Conservation (phyloP, 2,888 invertebrate genomes). For the Suillia variegata region DNA sequence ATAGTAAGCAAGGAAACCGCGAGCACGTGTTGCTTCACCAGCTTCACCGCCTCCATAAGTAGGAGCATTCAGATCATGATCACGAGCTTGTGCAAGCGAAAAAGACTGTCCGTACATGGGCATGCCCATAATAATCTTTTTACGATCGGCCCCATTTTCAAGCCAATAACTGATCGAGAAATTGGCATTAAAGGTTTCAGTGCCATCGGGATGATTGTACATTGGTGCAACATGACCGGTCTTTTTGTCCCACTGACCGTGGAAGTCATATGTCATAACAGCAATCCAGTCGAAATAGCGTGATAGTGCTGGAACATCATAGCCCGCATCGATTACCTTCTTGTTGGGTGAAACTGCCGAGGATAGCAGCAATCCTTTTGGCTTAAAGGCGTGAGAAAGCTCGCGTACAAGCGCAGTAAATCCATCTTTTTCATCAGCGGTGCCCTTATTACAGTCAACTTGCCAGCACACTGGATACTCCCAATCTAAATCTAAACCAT, state of each 20-base stretch:
- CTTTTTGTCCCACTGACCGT: conserved; percentile 89
- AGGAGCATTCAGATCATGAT: conserved; percentile 74
- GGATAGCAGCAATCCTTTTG: conserved; percentile 75
- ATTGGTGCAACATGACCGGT: conserved; percentile 91
- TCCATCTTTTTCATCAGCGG: conserved; percentile 77
- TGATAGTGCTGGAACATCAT: conserved; percentile 78
- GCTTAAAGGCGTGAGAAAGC: conserved; percentile 72
- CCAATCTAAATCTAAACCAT: conserved; percentile 93
- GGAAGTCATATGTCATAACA: conserved; percentile 90
- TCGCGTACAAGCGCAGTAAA: conserved; percentile 79
- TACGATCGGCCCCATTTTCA: conserved; percentile 75
- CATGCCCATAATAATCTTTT: conserved; percentile 83
- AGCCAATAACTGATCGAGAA: conserved; percentile 89
- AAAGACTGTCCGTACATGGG: conserved; percentile 92
- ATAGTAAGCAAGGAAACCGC: conserved; percentile 87
- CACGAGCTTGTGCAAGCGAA: conserved; percentile 71
- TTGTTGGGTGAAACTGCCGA: conserved; percentile 86
- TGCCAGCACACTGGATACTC: conserved; percentile 95
- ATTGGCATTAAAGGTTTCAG: conserved; percentile 82
- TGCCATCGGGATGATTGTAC: conserved; percentile 75
- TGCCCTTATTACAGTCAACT: conserved; percentile 83
- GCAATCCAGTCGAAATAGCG: conserved; percentile 86
- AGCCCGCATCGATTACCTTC: conserved; percentile 82
- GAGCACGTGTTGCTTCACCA: conserved; percentile 83
- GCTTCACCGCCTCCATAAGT: conserved; percentile 88